Evolutionary conservation across 2,113 vertebrate species (phyloP), one percentile per base, ranked within the genome.

Genomic region (Porphyrio hochstetteri): DNA sequence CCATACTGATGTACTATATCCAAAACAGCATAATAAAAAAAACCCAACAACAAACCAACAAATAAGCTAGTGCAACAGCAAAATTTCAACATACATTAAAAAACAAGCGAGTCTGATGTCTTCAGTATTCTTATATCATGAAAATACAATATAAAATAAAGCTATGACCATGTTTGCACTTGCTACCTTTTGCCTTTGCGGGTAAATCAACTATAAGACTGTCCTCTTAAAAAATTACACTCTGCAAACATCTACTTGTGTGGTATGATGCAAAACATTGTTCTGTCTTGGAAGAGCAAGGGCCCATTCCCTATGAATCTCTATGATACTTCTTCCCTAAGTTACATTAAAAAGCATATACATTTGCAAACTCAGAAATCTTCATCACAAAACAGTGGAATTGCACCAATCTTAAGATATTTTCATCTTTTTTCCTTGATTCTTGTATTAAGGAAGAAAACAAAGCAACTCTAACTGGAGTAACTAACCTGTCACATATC

Each of bases 401-500:
- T 65, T 84, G 23, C 85, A 29, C 12, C 10, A 11, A 64, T 52
- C 24, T 33, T 33, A 29, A n/a, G 9, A 6, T 65, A 50, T n/a
- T 79, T 82, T 53, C 11, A 28, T 20, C 33, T 7, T 87, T 93
- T 56, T 82, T 44, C 13, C 48, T 70, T 16, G 36, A 68, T 15
- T 50, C 27, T 46, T 7, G 1, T 57, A 83, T 46, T 67, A 85
- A 76, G 28, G 28, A 78, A 18, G 52, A 82, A 87, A 96, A 72
- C 9, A 46, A 18, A 65, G 20, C 15, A 59, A 71, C 27, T n/a
- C 33, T 50, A 74, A 27, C n/a, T 33, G 36, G 35, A 71, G 13
- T 21, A 35, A 91, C 98, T 95, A 88, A 99, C 99, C 99, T 98
- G 99, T 99, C 97, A 99, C 99, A n/a, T 99, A 99, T 14, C 99